Conservation (phyloP, 2,888 invertebrate species). For the Trissolcus japonicus region DNA sequence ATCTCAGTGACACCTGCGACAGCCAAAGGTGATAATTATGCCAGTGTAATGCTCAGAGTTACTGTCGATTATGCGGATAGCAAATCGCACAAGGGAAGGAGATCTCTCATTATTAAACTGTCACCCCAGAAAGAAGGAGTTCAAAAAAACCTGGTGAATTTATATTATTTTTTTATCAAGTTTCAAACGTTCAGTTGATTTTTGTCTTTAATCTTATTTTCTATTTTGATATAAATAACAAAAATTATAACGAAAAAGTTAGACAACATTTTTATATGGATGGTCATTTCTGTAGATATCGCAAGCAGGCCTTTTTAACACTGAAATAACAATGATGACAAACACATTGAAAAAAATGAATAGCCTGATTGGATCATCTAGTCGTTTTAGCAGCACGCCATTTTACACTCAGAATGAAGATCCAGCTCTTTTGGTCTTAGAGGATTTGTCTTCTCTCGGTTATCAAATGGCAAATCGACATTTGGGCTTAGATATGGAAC, state of each 20-base stretch:
- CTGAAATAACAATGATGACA: slow-evolving; percentile 69
- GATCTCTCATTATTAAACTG: slow-evolving; percentile 68
- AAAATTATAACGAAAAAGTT: too few species aligned
- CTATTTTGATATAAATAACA: too few species aligned
- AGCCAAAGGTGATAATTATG: slow-evolving; percentile 72
- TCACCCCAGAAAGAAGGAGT: slow-evolving; percentile 75
- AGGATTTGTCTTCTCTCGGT: slow-evolving; percentile 78
- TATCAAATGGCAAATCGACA: slow-evolving; percentile 78
- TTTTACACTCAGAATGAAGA: slow-evolving; percentile 67
- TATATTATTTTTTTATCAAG: not conserved
- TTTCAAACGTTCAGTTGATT: too few species aligned
- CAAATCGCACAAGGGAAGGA: slow-evolving; percentile 60
- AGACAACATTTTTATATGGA: too few species aligned
- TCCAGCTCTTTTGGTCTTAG: slow-evolving; percentile 76
- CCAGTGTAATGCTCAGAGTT: slow-evolving; percentile 71
- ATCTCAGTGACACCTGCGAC: slow-evolving; percentile 67
- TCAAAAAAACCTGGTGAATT: slow-evolving; percentile 69
- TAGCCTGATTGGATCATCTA: slow-evolving; percentile 51
- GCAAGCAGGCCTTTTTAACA: slow-evolving; percentile 61
- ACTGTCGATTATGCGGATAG: slow-evolving; percentile 58
- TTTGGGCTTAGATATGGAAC: slow-evolving; percentile 78
- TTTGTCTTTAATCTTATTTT: too few species aligned
- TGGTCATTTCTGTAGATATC: slow-evolving; percentile 58
- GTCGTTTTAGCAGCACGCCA: slow-evolving; percentile 65
- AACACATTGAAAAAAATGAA: slow-evolving; percentile 67